Percentiles rank a stretch among this genome's conserved stretches.
phyloP scores from a whole-genome alignment of 2,113 vertebrate genomes.

The Dasypus novemcinctus region DNA sequence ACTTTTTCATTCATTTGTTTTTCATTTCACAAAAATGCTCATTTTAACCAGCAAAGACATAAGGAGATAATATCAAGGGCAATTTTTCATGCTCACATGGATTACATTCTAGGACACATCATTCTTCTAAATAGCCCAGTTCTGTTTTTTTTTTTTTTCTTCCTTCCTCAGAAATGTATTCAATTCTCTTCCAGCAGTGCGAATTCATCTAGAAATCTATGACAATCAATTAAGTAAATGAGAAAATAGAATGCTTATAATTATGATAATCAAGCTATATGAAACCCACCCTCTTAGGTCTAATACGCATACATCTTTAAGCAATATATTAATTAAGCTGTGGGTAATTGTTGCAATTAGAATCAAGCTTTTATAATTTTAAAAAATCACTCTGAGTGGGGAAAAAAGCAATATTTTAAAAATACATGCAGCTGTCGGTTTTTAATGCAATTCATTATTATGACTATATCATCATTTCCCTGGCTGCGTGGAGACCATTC shows the following conservation, averaged over 20 bases:
- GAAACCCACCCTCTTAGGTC: slow-evolving; percentile 77
- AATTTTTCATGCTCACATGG: slow-evolving; percentile 48
- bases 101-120: background rate
- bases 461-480: slow-evolving; percentile 21
- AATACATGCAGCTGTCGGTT: slow-evolving; percentile 50
- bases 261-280: slow-evolving; percentile 83
- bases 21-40: slow-evolving; percentile 67
- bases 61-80: slow-evolving; percentile 64
- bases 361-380: slow-evolving; percentile 71
- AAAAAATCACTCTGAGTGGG: slow-evolving; percentile 63
- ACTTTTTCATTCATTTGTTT: slow-evolving; percentile 54
- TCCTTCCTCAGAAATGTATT: slow-evolving; percentile 42
- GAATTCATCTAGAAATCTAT: slow-evolving; percentile 80
- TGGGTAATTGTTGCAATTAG: slow-evolving; percentile 82
- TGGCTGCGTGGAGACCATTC: background rate
- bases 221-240: slow-evolving; percentile 86
- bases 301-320: slow-evolving; percentile 82
- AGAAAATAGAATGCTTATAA: slow-evolving; percentile 84
- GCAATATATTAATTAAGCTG: slow-evolving; percentile 84
- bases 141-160: slow-evolving; percentile 41
- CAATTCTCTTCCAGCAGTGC: slow-evolving; percentile 72
- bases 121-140: slow-evolving; percentile 56
- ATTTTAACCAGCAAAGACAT: slow-evolving; percentile 74
- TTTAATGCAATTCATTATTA: slow-evolving; percentile 53
- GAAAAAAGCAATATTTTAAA: slow-evolving; percentile 60